Evolutionary conservation across 2,888 invertebrate species (phyloP).

Genomic region (Bombylius discolor): DNA sequence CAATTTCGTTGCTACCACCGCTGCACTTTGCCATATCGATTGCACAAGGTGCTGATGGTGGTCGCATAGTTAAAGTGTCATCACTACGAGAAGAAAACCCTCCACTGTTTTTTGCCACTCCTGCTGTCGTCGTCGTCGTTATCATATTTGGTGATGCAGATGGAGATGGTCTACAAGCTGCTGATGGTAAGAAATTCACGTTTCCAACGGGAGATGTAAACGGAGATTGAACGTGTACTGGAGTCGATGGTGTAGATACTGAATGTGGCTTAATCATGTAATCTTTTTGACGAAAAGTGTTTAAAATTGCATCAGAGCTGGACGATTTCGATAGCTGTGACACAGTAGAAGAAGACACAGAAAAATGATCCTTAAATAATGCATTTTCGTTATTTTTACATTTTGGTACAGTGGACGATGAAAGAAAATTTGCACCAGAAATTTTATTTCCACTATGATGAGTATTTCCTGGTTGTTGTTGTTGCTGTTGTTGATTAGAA

Average conservation of each 20-base stretch:
- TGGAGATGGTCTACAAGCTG: constrained; percentile 6
- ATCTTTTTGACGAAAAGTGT: background rate
- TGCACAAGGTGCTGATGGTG: constrained; percentile 11
- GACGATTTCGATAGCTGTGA: background rate
- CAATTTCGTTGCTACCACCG: background rate
- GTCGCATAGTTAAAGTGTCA: constrained; percentile 10
- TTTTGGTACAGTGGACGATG: background rate
- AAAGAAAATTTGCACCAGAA: background rate
- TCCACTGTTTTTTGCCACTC: background rate
- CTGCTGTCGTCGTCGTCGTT: background rate
- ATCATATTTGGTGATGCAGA: background rate
- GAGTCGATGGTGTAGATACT: constrained; percentile 7
- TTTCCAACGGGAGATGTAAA: constrained; percentile 6
- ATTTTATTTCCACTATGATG: background rate
- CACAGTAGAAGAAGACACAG: background rate
- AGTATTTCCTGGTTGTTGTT: background rate
- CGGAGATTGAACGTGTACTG: constrained; percentile 7
- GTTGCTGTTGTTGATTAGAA: background rate
- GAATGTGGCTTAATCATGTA: background rate
- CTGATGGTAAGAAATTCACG: background rate
- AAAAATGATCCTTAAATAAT: too few species aligned
- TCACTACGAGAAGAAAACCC: background rate
- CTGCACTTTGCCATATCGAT: constrained; percentile 7
- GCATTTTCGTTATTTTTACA: too few species aligned
- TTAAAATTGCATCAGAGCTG: background rate